A percentile compares a stretch with the other conserved stretches of the same genome.
These are phyloP conservation scores for Lepus europaeus DNA, from an alignment of 2,113 vertebrate genomes.

Conservation along the genomic window DNA sequence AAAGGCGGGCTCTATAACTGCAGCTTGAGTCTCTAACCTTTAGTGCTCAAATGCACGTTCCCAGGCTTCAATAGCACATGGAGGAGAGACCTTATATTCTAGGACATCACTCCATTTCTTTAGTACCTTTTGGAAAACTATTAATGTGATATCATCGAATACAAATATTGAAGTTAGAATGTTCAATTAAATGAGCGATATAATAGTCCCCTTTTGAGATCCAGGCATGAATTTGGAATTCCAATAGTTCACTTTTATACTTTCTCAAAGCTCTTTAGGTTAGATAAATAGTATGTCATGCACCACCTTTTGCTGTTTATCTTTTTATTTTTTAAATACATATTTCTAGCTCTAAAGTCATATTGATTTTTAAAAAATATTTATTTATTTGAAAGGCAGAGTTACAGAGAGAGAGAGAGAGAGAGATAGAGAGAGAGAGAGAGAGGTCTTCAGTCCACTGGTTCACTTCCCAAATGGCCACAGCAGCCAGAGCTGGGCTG, in stretches of 20 bases:
- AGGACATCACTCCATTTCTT: neutral
- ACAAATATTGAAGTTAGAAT: neutral
- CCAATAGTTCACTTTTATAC: neutral
- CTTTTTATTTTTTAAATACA: no score
- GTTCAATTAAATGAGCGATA: neutral
- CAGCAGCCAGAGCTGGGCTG: no score
- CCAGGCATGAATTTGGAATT: neutral
- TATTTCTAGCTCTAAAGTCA: no score
- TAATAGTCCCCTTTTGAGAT: neutral
- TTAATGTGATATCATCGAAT: neutral
- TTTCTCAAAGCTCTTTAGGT: neutral
- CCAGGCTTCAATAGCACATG: neutral
- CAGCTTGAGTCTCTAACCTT: neutral
- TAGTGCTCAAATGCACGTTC: neutral
- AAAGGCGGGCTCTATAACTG: neutral
- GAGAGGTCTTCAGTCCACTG: no score
- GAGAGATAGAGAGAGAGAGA: no score
- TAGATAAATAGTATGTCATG: neutral
- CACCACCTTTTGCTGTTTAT: no score
- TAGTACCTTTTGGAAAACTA: neutral
- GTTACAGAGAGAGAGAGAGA: no score
- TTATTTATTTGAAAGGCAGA: no score
- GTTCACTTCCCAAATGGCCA: no score
- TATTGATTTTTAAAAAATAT: no score
- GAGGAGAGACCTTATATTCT: neutral